Conservation (phyloP, 2,797 vertebrate genomes). For the Columba guinea region DNA sequence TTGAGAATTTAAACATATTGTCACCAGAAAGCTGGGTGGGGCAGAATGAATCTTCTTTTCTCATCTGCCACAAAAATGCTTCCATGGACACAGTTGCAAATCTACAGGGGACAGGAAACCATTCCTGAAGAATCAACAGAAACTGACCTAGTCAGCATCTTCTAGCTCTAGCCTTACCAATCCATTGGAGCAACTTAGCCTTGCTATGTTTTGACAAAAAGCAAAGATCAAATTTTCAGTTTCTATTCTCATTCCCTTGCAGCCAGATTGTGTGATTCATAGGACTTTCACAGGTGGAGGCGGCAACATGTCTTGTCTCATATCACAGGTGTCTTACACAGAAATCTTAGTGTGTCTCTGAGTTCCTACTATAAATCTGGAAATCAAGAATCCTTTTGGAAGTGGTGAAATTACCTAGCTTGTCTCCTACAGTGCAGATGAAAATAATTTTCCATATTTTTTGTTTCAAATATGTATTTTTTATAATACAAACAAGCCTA, state of each 20-base stretch:
- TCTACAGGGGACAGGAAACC: not conserved
- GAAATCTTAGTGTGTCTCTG: not conserved
- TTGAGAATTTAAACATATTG: not conserved
- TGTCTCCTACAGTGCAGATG: not conserved
- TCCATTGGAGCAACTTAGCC: not conserved
- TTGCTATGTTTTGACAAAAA: not conserved
- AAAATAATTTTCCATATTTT: not conserved
- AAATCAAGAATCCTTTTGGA: not conserved
- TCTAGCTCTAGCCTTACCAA: not conserved
- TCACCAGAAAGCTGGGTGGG: not conserved
- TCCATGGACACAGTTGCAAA: not conserved
- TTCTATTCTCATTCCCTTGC: not conserved
- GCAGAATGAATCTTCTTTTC: not conserved
- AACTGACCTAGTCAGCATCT: not conserved
- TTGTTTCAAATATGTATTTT: not conserved
- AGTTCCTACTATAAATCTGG: not conserved
- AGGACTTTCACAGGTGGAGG: not conserved
- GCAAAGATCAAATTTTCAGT: not conserved
- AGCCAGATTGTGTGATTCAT: not conserved
- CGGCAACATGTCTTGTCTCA: not conserved
- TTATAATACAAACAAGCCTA: not conserved
- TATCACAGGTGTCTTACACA: not conserved
- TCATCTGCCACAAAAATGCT: not conserved
- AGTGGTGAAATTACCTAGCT: not conserved
- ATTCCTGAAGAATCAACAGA: not conserved